Evolutionary conservation across 2,113 vertebrate species (phyloP).

Genomic region (Gopherus flavomarginatus): DNA sequence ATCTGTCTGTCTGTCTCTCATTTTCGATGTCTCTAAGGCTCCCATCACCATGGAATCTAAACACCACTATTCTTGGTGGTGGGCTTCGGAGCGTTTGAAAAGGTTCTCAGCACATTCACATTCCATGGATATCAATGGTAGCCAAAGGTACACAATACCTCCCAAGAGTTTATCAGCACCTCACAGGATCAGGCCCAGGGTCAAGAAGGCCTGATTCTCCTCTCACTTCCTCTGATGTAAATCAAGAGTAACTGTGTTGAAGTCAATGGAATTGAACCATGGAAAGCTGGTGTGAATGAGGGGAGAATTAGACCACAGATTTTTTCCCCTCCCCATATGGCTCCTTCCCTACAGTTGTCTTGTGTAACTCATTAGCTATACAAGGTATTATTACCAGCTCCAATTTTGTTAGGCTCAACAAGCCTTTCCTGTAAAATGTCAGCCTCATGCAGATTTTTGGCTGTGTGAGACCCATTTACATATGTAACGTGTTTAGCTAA

Average conservation of each 20-base stretch:
- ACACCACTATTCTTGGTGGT: background rate
- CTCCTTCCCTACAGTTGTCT: accelerated
- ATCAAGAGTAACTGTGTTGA: background rate
- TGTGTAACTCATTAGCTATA: accelerated
- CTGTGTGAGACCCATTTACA: background rate
- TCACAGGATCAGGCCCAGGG: background rate
- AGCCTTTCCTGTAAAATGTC: background rate
- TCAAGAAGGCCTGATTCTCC: background rate
- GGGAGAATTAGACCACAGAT: background rate
- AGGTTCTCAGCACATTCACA: accelerated
- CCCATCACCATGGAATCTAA: background rate
- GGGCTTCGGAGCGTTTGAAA: accelerated
- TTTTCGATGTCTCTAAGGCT: background rate
- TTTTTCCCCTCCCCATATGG: background rate
- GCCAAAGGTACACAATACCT: background rate
- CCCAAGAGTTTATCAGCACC: accelerated
- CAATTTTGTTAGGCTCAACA: background rate
- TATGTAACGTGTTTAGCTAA: background rate
- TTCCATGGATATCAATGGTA: accelerated
- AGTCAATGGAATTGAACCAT: too few relatives aligned
- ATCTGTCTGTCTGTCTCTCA: background rate
- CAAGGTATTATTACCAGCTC: background rate
- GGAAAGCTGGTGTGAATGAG: background rate
- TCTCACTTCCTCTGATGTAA: background rate
- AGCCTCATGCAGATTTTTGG: background rate